These are phyloP conservation scores for Heteromormyrus szaboi DNA, from an alignment of 2,797 vertebrate genomes.

Conservation along the genomic window DNA sequence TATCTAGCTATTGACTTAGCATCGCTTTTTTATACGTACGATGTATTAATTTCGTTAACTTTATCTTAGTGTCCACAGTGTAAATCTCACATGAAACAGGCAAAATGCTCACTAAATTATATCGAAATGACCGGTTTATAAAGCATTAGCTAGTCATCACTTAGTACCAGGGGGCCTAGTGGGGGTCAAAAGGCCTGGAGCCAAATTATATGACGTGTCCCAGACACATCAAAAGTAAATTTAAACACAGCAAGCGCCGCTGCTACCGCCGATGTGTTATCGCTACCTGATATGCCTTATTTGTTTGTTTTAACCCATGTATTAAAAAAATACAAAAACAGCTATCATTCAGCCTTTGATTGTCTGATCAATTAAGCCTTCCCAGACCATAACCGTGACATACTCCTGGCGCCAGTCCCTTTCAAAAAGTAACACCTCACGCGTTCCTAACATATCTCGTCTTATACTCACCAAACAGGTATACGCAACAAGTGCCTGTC, in stretches of 20 bases:
- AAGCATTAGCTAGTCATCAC: not conserved
- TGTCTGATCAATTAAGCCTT: not conserved
- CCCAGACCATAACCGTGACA: not conserved
- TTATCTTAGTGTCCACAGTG: not conserved
- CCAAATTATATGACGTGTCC: constrained; percentile 4
- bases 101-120: not conserved
- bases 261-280: not conserved
- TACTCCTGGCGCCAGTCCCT: not conserved
- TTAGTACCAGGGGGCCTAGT: not conserved
- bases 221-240: constrained; percentile 4
- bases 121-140: constrained; percentile 1
- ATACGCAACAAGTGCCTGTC: constrained; percentile 1
- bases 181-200: not conserved
- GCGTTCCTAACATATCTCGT: not conserved
- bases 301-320: not conserved
- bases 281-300: not conserved
- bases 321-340: not conserved
- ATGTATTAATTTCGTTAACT: not conserved
- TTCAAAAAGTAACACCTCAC: not conserved
- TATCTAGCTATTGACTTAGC: not conserved
- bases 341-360: not conserved
- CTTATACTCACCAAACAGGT: constrained; percentile 20
- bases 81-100: not conserved
- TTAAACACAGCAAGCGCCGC: not conserved
- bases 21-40: not conserved